Conservation (phyloP, 2,888 invertebrate species). For the Acleris sparsana region DNA sequence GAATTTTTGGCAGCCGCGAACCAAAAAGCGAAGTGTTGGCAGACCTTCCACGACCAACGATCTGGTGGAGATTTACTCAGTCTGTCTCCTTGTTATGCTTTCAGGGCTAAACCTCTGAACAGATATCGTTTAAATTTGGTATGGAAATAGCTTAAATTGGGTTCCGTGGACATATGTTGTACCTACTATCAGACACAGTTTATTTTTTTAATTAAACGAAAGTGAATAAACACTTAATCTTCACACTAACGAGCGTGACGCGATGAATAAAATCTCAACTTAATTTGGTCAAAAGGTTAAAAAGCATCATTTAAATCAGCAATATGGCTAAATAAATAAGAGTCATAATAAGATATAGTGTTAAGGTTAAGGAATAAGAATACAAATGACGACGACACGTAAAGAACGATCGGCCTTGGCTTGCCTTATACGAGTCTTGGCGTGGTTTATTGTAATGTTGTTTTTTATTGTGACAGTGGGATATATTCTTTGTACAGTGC, state of each 20-base stretch:
- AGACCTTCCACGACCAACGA: no score
- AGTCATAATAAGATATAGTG: background rate
- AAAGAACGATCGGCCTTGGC: constrained; percentile 39
- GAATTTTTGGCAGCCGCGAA: no score
- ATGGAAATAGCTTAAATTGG: no score
- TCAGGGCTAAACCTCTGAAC: no score
- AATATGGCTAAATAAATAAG: background rate
- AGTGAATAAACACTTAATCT: constrained; percentile 51
- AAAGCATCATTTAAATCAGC: background rate
- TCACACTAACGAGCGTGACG: constrained; percentile 49
- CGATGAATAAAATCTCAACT: constrained; percentile 40
- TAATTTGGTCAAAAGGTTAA: constrained; percentile 3
- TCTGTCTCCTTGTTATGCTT: no score
- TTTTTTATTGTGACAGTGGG: constrained; percentile 26
- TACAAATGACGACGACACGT: constrained; percentile 31
- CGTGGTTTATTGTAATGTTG: constrained; percentile 50
- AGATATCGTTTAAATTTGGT: no score
- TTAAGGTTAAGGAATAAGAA: constrained; percentile 17
- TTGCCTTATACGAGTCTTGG: constrained; percentile 45
- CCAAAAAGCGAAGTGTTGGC: no score
- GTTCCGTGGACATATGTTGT: no score
- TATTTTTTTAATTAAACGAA: constrained; percentile 35
- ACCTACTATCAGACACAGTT: no score
- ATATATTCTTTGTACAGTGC: background rate
- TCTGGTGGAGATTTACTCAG: no score